Evolutionary conservation across 2,113 vertebrate species (phyloP).

Genomic region (Hyla sarda): DNA sequence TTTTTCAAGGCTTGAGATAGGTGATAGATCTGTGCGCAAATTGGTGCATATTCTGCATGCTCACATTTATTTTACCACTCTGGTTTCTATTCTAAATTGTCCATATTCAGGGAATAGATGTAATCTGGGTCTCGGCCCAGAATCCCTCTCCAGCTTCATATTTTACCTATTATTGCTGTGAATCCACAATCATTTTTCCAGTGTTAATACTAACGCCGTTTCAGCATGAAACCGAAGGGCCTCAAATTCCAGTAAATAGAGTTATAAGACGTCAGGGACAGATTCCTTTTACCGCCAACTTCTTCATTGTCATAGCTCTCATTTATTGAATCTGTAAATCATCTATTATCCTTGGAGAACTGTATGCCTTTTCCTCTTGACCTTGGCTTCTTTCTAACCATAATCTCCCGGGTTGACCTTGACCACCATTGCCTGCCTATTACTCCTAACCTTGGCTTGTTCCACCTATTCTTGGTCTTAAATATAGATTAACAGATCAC

Average conservation of each 20-base stretch:
- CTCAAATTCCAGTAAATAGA: background rate
- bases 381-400: background rate
- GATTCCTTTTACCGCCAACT: background rate
- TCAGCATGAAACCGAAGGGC: conserved; percentile 38
- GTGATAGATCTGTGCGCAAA: no score
- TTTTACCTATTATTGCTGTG: conserved; percentile 26
- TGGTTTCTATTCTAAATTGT: background rate
- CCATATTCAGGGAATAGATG: background rate
- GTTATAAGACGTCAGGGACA: conserved; percentile 29
- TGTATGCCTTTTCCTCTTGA: background rate
- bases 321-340: background rate
- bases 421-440: background rate
- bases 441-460: background rate
- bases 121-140: background rate
- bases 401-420: background rate
- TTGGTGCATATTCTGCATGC: background rate
- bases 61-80: background rate
- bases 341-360: background rate
- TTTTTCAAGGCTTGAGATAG: no score
- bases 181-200: conserved; percentile 37
- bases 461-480: background rate
- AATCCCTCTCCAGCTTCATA: background rate
- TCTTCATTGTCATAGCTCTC: background rate
- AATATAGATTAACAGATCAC: background rate
- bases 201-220: conserved; percentile 24